Evolutionary conservation across 2,888 invertebrate genomes (phyloP).

Genomic region (Branchipolynoe longqiensis): DNA sequence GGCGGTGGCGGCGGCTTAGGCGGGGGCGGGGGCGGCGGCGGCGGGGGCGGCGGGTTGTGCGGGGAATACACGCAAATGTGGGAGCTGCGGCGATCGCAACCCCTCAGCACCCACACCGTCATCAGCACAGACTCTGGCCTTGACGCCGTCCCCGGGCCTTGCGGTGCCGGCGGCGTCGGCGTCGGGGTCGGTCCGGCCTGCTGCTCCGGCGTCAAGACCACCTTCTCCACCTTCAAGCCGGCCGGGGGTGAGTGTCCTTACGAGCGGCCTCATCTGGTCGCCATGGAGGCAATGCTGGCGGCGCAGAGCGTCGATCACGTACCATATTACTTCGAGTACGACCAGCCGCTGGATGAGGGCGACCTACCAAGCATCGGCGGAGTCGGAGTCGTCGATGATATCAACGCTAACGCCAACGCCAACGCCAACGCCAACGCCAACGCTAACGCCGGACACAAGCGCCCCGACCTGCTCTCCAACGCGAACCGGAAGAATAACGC

Average conservation of each 20-base stretch:
- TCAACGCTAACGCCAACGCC: background rate
- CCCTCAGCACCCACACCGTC: constrained; percentile 17
- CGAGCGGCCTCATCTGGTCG: constrained; percentile 30
- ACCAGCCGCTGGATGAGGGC: constrained; percentile 15
- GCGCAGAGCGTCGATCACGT: constrained; percentile 10
- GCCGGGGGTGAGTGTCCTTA: constrained; percentile 21
- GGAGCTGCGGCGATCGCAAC: constrained; percentile 46
- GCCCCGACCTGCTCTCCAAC: constrained; percentile 50
- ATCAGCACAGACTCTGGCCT: constrained; percentile 37
- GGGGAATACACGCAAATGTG: constrained; percentile 56
- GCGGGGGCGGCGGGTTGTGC: constrained; percentile 24
- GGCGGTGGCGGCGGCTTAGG: background rate
- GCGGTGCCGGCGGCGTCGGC: background rate
- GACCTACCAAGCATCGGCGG: background rate
- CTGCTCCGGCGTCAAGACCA: constrained; percentile 37
- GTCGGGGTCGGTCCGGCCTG: constrained; percentile 20
- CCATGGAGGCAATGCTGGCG: constrained; percentile 25
- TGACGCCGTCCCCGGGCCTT: constrained; percentile 1
- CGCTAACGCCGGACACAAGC: background rate
- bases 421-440: background rate
- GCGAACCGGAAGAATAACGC: constrained; percentile 40
- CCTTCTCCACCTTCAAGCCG: constrained; percentile 42
- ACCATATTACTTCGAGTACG: constrained; percentile 46
- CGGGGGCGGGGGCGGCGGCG: constrained; percentile 25
- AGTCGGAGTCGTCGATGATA: background rate